Evolutionary conservation across 1,140 invertebrate species (phyloP).

Genomic region (Amyelois transitella): DNA sequence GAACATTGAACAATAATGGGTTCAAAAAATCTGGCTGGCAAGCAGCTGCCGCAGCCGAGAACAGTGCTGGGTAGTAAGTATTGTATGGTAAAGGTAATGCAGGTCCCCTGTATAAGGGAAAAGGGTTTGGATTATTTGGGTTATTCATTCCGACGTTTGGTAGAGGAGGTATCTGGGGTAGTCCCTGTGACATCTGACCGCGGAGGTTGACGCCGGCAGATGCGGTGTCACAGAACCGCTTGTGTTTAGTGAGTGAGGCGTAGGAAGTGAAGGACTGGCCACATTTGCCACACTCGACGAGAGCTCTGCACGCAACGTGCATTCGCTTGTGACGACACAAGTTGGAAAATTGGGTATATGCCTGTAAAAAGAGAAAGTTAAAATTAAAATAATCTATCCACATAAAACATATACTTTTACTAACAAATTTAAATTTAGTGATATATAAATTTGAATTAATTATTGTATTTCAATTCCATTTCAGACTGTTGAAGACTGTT

Average conservation of each 20-base stretch:
- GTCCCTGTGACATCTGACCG: slow-evolving; percentile 65
- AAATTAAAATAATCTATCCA: neutral
- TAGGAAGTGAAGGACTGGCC: slow-evolving; percentile 92
- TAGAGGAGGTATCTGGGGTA: slow-evolving; percentile 67
- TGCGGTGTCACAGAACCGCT: slow-evolving; percentile 85
- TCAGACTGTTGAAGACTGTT: too few relatives aligned
- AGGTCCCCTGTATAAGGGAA: slow-evolving; percentile 78
- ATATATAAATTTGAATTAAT: too few relatives aligned
- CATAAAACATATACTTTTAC: neutral
- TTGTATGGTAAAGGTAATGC: slow-evolving; percentile 78
- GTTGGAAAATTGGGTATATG: slow-evolving; percentile 99
- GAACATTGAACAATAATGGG: slow-evolving; percentile 74
- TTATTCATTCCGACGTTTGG: slow-evolving; percentile 72
- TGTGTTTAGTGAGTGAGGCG: slow-evolving; percentile 89
- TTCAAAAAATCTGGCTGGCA: slow-evolving; percentile 73
- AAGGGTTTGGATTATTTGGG: slow-evolving; percentile 76
- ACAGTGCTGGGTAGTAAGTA: slow-evolving; percentile 75
- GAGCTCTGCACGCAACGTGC: slow-evolving; percentile 93
- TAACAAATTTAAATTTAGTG: too few relatives aligned
- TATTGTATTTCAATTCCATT: too few relatives aligned
- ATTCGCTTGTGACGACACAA: slow-evolving; percentile 99
- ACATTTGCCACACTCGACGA: slow-evolving; percentile 95
- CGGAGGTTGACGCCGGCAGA: slow-evolving; percentile 65
- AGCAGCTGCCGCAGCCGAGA: slow-evolving; percentile 67
- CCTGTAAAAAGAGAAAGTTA: slow-evolving; percentile 78